Evolutionary conservation across 1,140 invertebrate genomes (phyloP), one percentile per base, ranked within the genome.

Genomic region (Monomorium pharaonis): DNA sequence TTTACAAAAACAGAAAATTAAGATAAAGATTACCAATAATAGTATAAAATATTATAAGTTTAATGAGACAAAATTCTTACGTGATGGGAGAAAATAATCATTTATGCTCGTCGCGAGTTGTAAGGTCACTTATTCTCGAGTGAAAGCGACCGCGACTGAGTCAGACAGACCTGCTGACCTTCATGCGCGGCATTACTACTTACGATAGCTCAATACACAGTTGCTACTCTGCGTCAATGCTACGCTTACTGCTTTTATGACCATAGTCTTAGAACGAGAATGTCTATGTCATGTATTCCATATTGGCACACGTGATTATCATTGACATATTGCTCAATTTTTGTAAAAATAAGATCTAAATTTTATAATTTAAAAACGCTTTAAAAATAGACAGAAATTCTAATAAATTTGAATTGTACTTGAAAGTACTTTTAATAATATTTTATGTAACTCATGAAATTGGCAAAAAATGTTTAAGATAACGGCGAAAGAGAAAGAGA

Each of bases 141-240:
- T 65, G 27, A 78, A 78, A 65, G 76, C 44, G 30, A 78, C 14
- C 75, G n/a, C 75, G 44, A 42, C 44, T 78, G 44, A 78, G 76
- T 65, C 76, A 78, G 49, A 58, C 33, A 58, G 60, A 62, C 56
- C 56, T 21, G 49, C 60, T 65, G 60, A 65, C 76, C 58, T 65
- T 78, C 44, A 27, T 65, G 10, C 21, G 18, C 30, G 30, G 60
- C n/a, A 16, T 63, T 78, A 77, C 42, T 78, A 78, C 58, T 69
- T 65, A 27, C 44, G 58, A 78, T 78, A 65, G 54, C 56, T 76
- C 74, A 42, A 76, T 62, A 76, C 16, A 62, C 37, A 37, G 47
- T 21, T 21, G 49, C n/a, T 56, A 9, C 6, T 7, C 42, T 30
- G 12, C 14, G 33, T 42, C 14, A n/a, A 65, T 78, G 12, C 42